Conservation (phyloP, 2,797 vertebrate genomes). For the Schizopygopsis pylzovi region DNA sequence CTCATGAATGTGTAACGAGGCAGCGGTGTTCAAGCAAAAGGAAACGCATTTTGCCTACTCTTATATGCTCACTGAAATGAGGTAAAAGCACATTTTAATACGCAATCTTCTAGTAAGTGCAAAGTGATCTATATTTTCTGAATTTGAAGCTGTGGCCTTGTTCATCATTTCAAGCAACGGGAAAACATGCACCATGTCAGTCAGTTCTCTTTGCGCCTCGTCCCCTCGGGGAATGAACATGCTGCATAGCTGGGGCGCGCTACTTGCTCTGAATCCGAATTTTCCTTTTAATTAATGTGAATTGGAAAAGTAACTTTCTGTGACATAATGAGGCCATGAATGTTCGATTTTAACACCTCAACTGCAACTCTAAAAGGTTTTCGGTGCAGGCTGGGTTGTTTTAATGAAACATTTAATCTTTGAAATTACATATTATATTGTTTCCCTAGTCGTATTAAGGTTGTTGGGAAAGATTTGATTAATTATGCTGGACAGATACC, state of each 20-base stretch:
- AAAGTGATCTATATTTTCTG: not conserved
- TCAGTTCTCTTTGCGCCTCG: not conserved
- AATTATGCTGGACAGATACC: slow-evolving; percentile 70
- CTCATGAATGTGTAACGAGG: slow-evolving; percentile 39
- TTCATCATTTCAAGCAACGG: slow-evolving; percentile 12
- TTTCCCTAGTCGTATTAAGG: slow-evolving; percentile 49
- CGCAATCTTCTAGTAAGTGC: not conserved
- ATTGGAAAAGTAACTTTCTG: slow-evolving; percentile 34
- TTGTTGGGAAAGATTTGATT: slow-evolving; percentile 69
- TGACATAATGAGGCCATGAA: slow-evolving; percentile 37
- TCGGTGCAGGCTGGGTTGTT: not conserved
- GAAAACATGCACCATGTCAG: slow-evolving; percentile 24
- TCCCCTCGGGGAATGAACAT: slow-evolving; percentile 18
- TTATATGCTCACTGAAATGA: slow-evolving; percentile 22
- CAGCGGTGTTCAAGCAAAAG: slow-evolving; percentile 25
- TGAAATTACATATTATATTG: not conserved
- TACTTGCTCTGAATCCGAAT: slow-evolving; percentile 30
- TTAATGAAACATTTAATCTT: slow-evolving; percentile 12
- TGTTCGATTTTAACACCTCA: not conserved
- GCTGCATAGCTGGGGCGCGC: not conserved
- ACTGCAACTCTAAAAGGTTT: not conserved
- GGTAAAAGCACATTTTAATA: slow-evolving; percentile 11
- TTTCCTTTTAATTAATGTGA: slow-evolving; percentile 43
- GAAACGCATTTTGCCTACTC: slow-evolving; percentile 33
- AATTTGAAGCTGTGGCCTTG: slow-evolving; percentile 26